A percentile compares a stretch with the other conserved stretches of the same genome.
phyloP scores from a whole-genome alignment of 53 echinoderm and acorn worm genomes.

The Temnopleurus reevesii region DNA sequence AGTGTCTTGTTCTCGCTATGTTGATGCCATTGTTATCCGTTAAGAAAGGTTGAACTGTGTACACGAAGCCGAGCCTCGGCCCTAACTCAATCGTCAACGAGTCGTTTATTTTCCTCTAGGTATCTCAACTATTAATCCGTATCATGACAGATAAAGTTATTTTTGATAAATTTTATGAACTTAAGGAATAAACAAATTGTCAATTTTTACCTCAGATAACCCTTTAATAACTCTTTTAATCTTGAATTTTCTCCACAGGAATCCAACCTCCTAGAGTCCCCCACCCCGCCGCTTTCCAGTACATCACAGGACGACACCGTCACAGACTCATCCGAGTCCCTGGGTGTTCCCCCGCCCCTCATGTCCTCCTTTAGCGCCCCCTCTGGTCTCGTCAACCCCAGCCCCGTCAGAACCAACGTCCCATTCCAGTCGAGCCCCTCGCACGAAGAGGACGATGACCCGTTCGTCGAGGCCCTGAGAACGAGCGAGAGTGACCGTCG shows the following conservation, averaged over 20 bases:
- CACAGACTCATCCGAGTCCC: slow-evolving; percentile 2
- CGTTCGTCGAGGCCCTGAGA: slow-evolving; percentile 78
- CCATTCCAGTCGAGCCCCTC: slow-evolving; percentile 43
- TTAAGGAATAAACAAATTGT: too few species aligned
- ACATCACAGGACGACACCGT: background rate
- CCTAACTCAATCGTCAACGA: too few species aligned
- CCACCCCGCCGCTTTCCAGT: slow-evolving; percentile 6
- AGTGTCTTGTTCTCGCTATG: too few species aligned
- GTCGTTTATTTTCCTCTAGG: too few species aligned
- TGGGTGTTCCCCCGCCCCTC: slow-evolving; percentile 12
- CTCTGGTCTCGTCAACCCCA: slow-evolving; percentile 23
- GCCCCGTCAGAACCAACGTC: background rate
- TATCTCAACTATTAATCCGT: too few species aligned
- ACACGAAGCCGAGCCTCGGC: too few species aligned
- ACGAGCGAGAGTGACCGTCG: slow-evolving; percentile 84
- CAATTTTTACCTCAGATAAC: too few species aligned
- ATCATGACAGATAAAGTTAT: too few species aligned
- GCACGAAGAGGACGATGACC: slow-evolving; percentile 45
- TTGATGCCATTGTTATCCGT: too few species aligned
- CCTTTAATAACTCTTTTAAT: too few species aligned
- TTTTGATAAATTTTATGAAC: too few species aligned
- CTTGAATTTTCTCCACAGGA: background rate
- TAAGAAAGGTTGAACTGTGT: too few species aligned
- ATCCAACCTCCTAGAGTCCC: background rate
- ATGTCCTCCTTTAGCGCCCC: slow-evolving; percentile 53